Evolutionary conservation across 2,113 vertebrate species (phyloP).

Genomic region (Dipodomys ordii): DNA sequence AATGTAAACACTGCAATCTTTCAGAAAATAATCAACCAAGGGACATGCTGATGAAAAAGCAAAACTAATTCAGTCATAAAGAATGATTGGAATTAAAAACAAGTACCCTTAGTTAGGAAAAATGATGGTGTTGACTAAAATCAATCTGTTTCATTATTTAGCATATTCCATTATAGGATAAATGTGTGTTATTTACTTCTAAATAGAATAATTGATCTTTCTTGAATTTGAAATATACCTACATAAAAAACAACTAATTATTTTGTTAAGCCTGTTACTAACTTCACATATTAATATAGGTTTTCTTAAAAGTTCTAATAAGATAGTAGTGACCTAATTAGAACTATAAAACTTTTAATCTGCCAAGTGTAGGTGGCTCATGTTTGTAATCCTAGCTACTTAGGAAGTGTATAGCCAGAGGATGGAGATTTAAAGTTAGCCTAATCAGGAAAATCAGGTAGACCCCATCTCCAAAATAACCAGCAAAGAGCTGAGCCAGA

Average conservation of each 20-base stretch:
- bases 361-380: too few relatives aligned
- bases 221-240: constrained; percentile 66
- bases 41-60: constrained; percentile 52
- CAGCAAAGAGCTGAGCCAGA: too few relatives aligned
- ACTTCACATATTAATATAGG: constrained; percentile 40
- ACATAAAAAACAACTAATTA: constrained; percentile 56
- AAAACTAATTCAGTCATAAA: constrained; percentile 62
- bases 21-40: constrained; percentile 49
- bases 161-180: constrained; percentile 32
- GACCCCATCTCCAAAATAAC: too few relatives aligned
- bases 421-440: too few relatives aligned
- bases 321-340: constrained; percentile 17
- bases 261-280: constrained; percentile 36
- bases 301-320: constrained; percentile 25
- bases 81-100: constrained; percentile 55
- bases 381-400: too few relatives aligned
- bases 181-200: constrained; percentile 71
- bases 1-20: neutral
- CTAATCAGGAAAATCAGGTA: too few relatives aligned
- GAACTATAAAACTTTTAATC: neutral
- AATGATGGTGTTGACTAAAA: constrained; percentile 71
- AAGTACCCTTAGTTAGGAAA: constrained; percentile 58
- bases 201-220: constrained; percentile 78
- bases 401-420: too few relatives aligned
- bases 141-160: constrained; percentile 76